These are phyloP conservation scores for Platynereis dumerilii DNA, from an alignment of 2,888 invertebrate genomes.

Conservation along the genomic window DNA sequence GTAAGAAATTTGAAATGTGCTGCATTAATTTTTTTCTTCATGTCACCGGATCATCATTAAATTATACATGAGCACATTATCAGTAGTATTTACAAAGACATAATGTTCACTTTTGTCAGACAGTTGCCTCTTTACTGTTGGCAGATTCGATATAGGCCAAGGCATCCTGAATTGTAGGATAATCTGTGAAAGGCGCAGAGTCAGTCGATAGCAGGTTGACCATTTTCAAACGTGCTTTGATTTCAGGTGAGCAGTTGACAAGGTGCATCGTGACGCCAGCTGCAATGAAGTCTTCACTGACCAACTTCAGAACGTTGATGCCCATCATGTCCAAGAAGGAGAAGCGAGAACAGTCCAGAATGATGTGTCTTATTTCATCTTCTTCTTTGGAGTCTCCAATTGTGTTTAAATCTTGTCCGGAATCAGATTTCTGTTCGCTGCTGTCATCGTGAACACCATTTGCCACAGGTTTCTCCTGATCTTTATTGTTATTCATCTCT, in stretches of 20 bases:
- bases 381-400: neutral
- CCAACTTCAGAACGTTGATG: conserved; percentile 43
- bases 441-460: neutral
- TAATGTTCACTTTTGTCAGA: no score
- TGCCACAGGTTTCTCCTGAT: neutral
- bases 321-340: conserved; percentile 52
- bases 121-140: no score
- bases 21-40: no score
- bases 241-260: conserved; percentile 41
- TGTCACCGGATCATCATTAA: no score
- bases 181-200: neutral
- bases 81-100: no score
- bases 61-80: no score
- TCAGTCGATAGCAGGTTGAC: neutral
- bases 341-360: conserved; percentile 52
- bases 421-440: neutral
- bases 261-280: conserved; percentile 42
- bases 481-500: neutral
- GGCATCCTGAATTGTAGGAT: conserved; percentile 20
- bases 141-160: no score
- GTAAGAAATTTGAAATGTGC: no score
- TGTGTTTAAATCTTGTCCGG: neutral
- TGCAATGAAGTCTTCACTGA: conserved; percentile 39
- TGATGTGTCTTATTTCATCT: conserved; percentile 28
- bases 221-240: neutral